A percentile compares a stretch with the other conserved stretches of the same genome.
phyloP scores from a whole-genome alignment of 1,140 invertebrate species.

The Dinoponera quadriceps region DNA sequence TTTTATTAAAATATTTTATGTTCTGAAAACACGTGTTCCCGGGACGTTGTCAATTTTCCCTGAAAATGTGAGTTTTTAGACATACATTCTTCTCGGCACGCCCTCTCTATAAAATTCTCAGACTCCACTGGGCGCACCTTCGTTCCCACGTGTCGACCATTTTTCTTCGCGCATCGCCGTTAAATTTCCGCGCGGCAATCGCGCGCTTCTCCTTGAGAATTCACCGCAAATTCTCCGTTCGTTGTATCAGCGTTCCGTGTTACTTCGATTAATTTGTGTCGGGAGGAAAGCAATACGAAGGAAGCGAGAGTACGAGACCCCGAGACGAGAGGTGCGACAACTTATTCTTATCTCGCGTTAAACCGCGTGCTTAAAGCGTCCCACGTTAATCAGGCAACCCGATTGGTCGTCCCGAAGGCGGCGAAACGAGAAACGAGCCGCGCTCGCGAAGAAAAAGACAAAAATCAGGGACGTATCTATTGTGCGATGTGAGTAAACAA shows the following conservation, averaged over 20 bases:
- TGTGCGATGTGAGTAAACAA: background rate
- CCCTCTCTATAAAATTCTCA: background rate
- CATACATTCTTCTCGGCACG: background rate
- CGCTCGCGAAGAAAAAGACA: background rate
- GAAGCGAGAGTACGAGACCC: conserved; percentile 26
- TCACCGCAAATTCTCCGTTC: conserved; percentile 16
- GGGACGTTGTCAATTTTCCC: no score
- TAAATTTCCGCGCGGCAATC: conserved; percentile 34
- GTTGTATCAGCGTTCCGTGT: background rate
- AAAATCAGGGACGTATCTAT: background rate
- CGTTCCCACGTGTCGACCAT: background rate
- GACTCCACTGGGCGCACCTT: background rate
- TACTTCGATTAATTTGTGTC: conserved; percentile 59
- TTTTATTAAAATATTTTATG: no score
- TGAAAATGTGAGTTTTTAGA: background rate
- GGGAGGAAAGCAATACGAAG: conserved; percentile 12
- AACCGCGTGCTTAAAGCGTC: conserved; percentile 45
- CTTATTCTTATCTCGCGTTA: conserved; percentile 60
- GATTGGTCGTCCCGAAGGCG: conserved; percentile 30
- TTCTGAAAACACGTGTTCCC: no score
- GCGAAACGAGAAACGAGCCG: conserved; percentile 12
- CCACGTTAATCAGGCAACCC: conserved; percentile 53
- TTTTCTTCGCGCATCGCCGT: conserved; percentile 14
- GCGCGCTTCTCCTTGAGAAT: conserved; percentile 15
- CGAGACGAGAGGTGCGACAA: conserved; percentile 27